These are phyloP conservation scores for Astyanax mexicanus DNA, from an alignment of 2,797 vertebrate genomes.

Conservation along the genomic window DNA sequence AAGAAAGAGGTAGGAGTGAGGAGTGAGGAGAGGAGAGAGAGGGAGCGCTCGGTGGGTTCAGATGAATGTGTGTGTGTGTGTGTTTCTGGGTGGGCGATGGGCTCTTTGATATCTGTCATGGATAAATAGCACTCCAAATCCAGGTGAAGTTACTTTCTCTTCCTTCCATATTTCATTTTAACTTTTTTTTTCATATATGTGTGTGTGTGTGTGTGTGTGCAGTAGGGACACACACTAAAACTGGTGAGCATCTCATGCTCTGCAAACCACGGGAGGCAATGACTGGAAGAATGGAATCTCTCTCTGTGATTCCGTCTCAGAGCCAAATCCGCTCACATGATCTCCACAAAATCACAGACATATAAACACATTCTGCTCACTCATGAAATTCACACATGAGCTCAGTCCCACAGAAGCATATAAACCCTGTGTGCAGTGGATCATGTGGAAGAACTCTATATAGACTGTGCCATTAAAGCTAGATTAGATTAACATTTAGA, in stretches of 20 bases:
- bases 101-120: conserved; percentile 24
- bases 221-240: neutral
- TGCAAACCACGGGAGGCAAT: conserved; percentile 11
- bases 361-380: conserved; percentile 19
- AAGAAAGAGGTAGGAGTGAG: conserved; percentile 33
- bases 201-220: conserved; percentile 10
- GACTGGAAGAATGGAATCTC: conserved; percentile 32
- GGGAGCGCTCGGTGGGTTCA: conserved; percentile 17
- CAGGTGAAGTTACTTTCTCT: conserved; percentile 7
- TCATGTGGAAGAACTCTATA: neutral
- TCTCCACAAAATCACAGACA: neutral
- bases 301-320: conserved; percentile 3
- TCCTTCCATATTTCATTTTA: neutral
- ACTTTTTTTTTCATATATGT: neutral
- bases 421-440: conserved; percentile 18
- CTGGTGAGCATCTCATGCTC: conserved; percentile 18
- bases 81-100: conserved; percentile 17
- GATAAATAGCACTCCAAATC: conserved; percentile 35
- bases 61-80: conserved; percentile 33
- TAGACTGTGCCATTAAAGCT: neutral
- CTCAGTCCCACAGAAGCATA: neutral
- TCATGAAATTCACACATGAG: conserved; percentile 3
- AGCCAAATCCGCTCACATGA: neutral
- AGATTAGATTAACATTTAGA: too few relatives aligned
- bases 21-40: conserved; percentile 23